Conservation (phyloP, 30 jellyfish, hydroid and myxozoan species). For the Rhopilema esculentum region DNA sequence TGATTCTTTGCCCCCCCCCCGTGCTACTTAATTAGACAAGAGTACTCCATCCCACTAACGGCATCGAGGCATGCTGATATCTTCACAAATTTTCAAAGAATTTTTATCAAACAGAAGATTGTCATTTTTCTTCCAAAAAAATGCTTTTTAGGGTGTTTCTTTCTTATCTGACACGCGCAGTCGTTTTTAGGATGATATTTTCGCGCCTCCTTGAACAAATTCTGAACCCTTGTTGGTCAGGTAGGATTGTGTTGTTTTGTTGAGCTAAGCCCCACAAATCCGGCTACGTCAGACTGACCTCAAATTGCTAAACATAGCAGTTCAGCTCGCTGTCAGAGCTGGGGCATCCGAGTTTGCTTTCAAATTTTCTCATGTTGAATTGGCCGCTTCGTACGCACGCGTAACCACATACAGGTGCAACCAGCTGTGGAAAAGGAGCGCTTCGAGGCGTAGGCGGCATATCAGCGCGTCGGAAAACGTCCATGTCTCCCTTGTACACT, state of each 20-base stretch:
- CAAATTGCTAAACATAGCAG: not conserved
- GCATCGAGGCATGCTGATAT: too few species aligned
- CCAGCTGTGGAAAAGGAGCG: slow-evolving; percentile 21
- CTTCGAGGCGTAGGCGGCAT: slow-evolving; percentile 27
- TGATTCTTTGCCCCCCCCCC: too few species aligned
- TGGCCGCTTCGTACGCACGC: slow-evolving; percentile 21
- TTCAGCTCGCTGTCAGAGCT: not conserved
- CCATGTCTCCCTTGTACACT: slow-evolving; percentile 12
- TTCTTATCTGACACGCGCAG: too few species aligned
- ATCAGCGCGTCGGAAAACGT: not conserved
- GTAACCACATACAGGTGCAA: slow-evolving; percentile 8
- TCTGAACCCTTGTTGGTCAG: not conserved
- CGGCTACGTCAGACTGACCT: not conserved
- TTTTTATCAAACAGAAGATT: not conserved
- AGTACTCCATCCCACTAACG: too few species aligned
- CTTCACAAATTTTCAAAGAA: not conserved
- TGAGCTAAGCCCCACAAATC: not conserved
- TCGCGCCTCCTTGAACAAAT: not conserved
- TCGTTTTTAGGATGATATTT: not conserved
- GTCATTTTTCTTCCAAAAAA: not conserved
- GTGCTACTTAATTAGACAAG: too few species aligned
- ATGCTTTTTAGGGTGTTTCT: too few species aligned
- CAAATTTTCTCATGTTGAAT: not conserved
- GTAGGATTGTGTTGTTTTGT: not conserved
- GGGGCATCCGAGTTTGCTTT: not conserved